Evolutionary conservation across 1,140 invertebrate genomes (phyloP).

Genomic region (Platyscapa corneri): DNA sequence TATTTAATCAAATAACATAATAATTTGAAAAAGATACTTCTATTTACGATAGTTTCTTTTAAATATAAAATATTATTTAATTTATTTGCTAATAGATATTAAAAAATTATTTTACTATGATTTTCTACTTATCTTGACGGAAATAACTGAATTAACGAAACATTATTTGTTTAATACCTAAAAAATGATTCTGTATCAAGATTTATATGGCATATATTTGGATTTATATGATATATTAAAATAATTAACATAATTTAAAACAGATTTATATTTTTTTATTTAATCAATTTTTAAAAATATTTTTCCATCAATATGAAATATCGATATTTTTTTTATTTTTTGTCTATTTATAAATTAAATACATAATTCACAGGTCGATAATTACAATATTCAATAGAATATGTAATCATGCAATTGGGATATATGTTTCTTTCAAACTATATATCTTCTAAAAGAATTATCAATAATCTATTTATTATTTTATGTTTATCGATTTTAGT

Average conservation of each 20-base stretch:
- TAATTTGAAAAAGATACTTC: too few relatives aligned
- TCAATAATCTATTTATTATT: neutral
- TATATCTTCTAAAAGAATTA: neutral
- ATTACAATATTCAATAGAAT: neutral
- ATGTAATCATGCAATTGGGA: neutral
- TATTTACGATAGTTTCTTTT: too few relatives aligned
- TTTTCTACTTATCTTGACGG: too few relatives aligned
- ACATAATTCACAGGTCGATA: neutral
- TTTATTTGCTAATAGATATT: too few relatives aligned
- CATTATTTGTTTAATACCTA: neutral
- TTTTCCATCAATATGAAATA: neutral
- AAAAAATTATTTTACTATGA: too few relatives aligned
- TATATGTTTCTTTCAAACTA: neutral
- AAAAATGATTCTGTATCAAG: neutral
- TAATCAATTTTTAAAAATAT: neutral
- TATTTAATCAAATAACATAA: too few relatives aligned
- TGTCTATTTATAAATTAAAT: neutral
- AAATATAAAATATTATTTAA: too few relatives aligned
- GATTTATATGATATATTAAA: neutral
- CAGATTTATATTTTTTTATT: too few relatives aligned
- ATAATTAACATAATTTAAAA: too few relatives aligned
- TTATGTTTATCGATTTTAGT: neutral
- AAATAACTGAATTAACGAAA: neutral
- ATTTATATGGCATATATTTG: neutral
- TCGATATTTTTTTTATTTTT: neutral